phyloP scores from a whole-genome alignment of 2,113 vertebrate species.

The Falco punctatus region DNA sequence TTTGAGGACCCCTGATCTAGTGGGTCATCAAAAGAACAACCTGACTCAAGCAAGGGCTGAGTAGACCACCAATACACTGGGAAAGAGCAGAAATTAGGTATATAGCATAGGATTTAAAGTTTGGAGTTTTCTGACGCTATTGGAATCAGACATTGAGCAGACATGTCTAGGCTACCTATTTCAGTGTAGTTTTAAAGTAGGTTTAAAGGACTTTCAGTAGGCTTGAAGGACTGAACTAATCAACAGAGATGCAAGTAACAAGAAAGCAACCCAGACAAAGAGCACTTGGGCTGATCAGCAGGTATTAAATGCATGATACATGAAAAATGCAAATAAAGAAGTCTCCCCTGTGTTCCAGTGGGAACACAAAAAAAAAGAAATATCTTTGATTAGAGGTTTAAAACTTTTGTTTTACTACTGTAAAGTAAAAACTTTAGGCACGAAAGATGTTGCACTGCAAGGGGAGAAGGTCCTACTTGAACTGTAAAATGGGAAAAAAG shows the following conservation, averaged over 20 bases:
- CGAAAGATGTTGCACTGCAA: background rate
- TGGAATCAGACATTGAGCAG: background rate
- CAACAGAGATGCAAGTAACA: background rate
- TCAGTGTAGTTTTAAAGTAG: background rate
- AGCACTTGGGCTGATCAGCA: background rate
- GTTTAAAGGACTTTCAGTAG: background rate
- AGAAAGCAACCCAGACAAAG: background rate
- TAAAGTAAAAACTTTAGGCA: background rate
- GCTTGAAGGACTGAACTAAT: background rate
- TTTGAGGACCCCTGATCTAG: background rate
- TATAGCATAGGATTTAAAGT: background rate
- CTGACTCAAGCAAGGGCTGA: background rate
- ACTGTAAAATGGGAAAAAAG: background rate
- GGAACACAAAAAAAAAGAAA: background rate
- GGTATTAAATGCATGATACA: background rate
- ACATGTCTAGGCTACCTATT: background rate
- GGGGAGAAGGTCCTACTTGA: background rate
- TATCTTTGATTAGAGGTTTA: background rate
- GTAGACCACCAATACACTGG: background rate
- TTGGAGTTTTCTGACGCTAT: background rate
- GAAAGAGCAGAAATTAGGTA: background rate
- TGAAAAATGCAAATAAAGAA: background rate
- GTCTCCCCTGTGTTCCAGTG: background rate
- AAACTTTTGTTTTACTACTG: background rate
- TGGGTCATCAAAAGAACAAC: background rate